phyloP scores from a whole-genome alignment of 2,888 invertebrate species.

The Nomada fucata region DNA sequence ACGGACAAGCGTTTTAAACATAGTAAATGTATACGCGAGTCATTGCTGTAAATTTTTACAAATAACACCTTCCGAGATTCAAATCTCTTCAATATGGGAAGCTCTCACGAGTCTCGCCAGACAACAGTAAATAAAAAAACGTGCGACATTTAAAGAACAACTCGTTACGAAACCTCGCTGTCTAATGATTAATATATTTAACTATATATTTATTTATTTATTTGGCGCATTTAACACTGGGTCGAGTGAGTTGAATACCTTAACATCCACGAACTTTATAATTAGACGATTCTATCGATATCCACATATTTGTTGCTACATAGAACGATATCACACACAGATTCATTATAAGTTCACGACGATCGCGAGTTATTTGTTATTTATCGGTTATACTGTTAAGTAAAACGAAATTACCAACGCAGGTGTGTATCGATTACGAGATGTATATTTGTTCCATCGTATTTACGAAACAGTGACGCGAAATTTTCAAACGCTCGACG shows the following conservation, averaged over 20 bases:
- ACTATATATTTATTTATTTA: conserved; percentile 5
- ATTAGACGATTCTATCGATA: not conserved
- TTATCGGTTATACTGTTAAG: conserved; percentile 39
- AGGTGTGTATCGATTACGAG: conserved; percentile 21
- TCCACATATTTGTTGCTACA: conserved; percentile 10
- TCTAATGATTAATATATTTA: conserved; percentile 22
- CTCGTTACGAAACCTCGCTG: not conserved
- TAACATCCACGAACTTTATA: not conserved
- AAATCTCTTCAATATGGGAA: not conserved
- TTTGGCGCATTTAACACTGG: conserved; percentile 44
- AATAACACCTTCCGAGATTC: too few relatives aligned
- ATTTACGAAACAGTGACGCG: conserved; percentile 11
- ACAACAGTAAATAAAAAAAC: not conserved
- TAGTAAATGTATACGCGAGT: too few relatives aligned
- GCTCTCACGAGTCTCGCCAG: not conserved
- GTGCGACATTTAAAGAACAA: conserved; percentile 18
- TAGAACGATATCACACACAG: conserved; percentile 41
- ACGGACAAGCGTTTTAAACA: too few relatives aligned
- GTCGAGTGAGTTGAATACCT: conserved; percentile 13
- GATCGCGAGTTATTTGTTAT: not conserved
- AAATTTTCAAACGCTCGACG: not conserved
- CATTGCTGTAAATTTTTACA: too few relatives aligned
- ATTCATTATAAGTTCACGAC: conserved; percentile 20
- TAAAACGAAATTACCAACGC: conserved; percentile 24
- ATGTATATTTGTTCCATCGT: conserved; percentile 4